A percentile compares a stretch with the other conserved stretches of the same genome.
phyloP scores from a whole-genome alignment of 2,888 invertebrate genomes.

The Pheosia tremula region DNA sequence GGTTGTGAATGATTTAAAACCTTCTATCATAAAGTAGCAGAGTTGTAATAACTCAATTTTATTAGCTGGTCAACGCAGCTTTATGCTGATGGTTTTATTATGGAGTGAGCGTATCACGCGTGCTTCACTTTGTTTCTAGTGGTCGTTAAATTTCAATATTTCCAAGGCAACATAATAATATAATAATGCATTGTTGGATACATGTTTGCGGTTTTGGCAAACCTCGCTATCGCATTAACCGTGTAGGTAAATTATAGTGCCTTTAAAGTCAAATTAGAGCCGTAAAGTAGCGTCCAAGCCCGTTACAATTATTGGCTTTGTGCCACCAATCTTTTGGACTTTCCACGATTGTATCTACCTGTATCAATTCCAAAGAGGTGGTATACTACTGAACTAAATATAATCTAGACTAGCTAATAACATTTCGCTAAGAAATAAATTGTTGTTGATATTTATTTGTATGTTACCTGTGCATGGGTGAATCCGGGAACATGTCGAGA shows the following conservation, averaged over 20 bases:
- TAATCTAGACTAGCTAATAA: conserved; percentile 38
- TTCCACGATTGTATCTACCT: conserved; percentile 57
- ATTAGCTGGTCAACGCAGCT: conserved; percentile 79
- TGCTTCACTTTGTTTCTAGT: conserved; percentile 60
- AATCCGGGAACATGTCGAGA: conserved; percentile 95
- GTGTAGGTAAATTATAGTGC: conserved; percentile 66
- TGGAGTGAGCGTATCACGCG: conserved; percentile 61
- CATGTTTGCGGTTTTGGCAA: conserved; percentile 61
- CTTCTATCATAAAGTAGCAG: conserved; percentile 82
- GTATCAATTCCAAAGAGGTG: conserved; percentile 32
- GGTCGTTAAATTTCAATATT: conserved; percentile 66
- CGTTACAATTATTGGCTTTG: conserved; percentile 68
- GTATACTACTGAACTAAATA: conserved; percentile 45
- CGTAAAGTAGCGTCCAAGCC: conserved; percentile 59
- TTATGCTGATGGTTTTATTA: conserved; percentile 75
- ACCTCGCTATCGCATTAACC: conserved; percentile 57
- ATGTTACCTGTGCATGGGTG: conserved; percentile 90
- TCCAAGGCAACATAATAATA: conserved; percentile 47
- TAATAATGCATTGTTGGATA: conserved; percentile 46
- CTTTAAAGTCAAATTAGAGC: conserved; percentile 77
- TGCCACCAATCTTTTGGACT: conserved; percentile 65
- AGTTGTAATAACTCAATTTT: conserved; percentile 81
- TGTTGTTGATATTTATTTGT: conserved; percentile 8
- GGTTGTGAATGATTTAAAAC: conserved; percentile 82
- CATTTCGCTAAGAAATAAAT: conserved; percentile 32